phyloP scores from a whole-genome alignment of 2,113 vertebrate genomes.

The Crocuta crocuta region DNA sequence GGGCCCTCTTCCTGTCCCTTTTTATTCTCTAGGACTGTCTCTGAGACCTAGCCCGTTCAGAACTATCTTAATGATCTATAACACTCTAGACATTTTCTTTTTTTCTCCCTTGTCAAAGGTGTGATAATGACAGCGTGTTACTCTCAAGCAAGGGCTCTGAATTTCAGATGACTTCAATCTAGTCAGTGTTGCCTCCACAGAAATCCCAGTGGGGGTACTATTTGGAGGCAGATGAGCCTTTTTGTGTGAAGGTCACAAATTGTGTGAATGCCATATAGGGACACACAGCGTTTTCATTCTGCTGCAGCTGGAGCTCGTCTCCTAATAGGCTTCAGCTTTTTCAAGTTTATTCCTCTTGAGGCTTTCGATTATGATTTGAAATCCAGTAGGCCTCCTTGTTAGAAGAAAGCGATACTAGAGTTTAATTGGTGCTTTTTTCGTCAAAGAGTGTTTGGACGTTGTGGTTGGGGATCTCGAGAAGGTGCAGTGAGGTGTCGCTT shows the following conservation, averaged over 20 bases:
- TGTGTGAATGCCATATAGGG: neutral
- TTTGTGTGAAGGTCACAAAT: neutral
- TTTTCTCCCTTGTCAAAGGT: neutral
- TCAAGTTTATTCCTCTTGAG: slow-evolving; percentile 11
- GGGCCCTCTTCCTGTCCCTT: neutral
- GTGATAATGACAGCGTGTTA: neutral
- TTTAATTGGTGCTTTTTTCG: slow-evolving; percentile 17
- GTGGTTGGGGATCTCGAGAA: neutral
- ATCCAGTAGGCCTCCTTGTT: neutral
- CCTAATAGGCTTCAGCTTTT: slow-evolving; percentile 7
- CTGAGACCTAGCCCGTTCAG: neutral
- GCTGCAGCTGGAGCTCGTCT: neutral
- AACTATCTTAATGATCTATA: neutral
- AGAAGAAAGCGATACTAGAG: neutral
- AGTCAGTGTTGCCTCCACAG: neutral
- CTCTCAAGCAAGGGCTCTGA: neutral
- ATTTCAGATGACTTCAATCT: neutral
- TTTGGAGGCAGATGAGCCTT: neutral
- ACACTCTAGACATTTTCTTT: neutral
- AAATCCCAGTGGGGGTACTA: neutral
- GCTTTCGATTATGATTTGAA: neutral
- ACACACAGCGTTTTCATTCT: neutral
- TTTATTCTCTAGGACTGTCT: neutral
- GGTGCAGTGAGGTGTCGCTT: slow-evolving; percentile 31
- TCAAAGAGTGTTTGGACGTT: neutral